Base-by-base conservation (phyloP, 2,888 invertebrate genomes). In the Eupithecia centaureata region DNA sequence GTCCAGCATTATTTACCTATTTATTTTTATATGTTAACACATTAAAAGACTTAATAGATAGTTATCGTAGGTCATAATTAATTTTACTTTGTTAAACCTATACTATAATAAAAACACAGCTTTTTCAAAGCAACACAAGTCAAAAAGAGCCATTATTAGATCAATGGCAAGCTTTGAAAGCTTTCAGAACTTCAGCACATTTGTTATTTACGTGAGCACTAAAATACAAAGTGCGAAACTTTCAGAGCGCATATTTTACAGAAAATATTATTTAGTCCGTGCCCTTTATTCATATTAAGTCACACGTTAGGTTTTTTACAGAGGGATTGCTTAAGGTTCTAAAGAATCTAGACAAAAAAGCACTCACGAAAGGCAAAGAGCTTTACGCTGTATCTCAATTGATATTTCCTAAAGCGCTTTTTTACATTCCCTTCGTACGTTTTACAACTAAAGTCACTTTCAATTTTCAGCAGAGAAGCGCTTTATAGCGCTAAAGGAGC, bases 371-470 rank as follows among this genome's bases (percentile, higher is more conserved):
- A n/a, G 13, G 27, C 52, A 52, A 57, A 57, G 12, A 57, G 57
- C 57, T 57, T 57, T 32, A 32, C 57, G n/a, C 32, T 57, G 57
- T 57, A 57, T 57, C 57, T 22, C 57, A 87, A 87, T 87, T 89
- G 86, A 89, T 89, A 88, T 87, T 85, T 83, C 77, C 76, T 77
- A 70, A 77, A 85, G 81, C 81, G 81, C 81, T 84, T 85, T 71
- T 79, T 80, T 79, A 80, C 80, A 80, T 85, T 83, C 80, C 73
- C 76, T 65, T 75, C 71, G 83, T 86, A 88, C 87, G 89, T 89
- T 91, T 91, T 89, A 91, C 88, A 88, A 82, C 89, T 83, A 79
- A 87, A 91, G 87, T 87, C 90, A 90, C 92, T 92, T 92, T 92
- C 91, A 91, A 91, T 92, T 91, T 91, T 84, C 87, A 86, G 82